phyloP scores from a whole-genome alignment of 2,888 invertebrate species.

The Mechanitis mazaeus region DNA sequence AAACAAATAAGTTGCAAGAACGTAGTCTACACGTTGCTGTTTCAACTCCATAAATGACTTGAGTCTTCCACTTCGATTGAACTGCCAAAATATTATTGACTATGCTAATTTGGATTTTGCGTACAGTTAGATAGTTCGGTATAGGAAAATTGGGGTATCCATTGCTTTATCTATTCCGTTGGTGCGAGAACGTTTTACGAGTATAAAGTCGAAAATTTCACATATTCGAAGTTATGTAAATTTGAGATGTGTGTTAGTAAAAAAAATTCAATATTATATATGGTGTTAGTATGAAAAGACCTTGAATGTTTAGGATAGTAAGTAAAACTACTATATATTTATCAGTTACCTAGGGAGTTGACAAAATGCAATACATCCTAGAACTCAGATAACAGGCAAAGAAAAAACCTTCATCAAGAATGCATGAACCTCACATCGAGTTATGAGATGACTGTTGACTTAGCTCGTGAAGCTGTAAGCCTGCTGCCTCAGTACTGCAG shows the following conservation, averaged over 20 bases:
- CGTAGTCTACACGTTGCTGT: conserved; percentile 39
- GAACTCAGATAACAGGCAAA: conserved; percentile 29
- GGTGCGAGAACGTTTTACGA: too few relatives aligned
- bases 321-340: too few relatives aligned
- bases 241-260: too few relatives aligned
- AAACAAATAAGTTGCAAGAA: conserved; percentile 45
- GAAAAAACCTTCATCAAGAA: conserved; percentile 56
- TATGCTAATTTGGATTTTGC: conserved; percentile 20
- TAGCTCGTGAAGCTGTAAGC: conserved; percentile 35
- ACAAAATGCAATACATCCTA: conserved; percentile 33
- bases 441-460: conserved; percentile 67
- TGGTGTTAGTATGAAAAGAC: too few relatives aligned
- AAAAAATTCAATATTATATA: too few relatives aligned
- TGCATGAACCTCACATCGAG: conserved; percentile 57
- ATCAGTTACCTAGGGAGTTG: conserved; percentile 16
- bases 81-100: conserved; percentile 24
- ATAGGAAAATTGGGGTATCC: neutral
- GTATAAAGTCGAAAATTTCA: too few relatives aligned
- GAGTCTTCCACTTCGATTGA: conserved; percentile 13
- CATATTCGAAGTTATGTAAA: too few relatives aligned
- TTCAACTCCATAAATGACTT: conserved; percentile 34
- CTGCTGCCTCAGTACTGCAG: conserved; percentile 12
- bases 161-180: too few relatives aligned
- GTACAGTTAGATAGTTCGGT: conserved; percentile 4
- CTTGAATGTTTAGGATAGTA: too few relatives aligned